Evolutionary conservation across 2,888 invertebrate genomes (phyloP).

Genomic region (Synergus umbraculus): DNA sequence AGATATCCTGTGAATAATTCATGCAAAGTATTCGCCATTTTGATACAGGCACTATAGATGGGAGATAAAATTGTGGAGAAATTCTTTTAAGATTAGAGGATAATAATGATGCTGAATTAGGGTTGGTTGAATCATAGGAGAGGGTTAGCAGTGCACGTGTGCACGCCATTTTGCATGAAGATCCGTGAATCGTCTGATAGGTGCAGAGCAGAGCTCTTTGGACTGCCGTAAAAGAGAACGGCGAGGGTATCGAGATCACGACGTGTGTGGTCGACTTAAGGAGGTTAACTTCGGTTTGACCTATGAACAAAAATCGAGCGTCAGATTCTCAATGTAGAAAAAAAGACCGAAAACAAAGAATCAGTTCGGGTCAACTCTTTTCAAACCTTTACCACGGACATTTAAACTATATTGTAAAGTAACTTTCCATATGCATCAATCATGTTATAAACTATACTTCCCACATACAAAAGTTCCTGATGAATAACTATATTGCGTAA

Average conservation of each 20-base stretch:
- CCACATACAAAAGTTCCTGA: neutral
- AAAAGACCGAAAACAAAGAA: conserved; percentile 26
- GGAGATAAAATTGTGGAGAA: neutral
- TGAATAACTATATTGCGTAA: neutral
- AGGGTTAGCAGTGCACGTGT: conserved; percentile 15
- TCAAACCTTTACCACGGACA: neutral
- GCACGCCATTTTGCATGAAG: conserved; percentile 31
- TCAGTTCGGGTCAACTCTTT: neutral
- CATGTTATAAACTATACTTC: neutral
- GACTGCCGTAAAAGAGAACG: conserved; percentile 41
- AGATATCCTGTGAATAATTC: neutral
- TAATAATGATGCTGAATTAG: conserved; percentile 5
- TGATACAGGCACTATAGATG: neutral
- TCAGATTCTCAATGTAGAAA: conserved; percentile 16
- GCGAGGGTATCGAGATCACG: conserved; percentile 38
- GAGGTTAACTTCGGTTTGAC: conserved; percentile 39
- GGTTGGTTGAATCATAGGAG: conserved; percentile 25
- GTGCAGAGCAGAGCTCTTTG: conserved; percentile 32
- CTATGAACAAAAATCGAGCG: conserved; percentile 35
- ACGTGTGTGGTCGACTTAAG: conserved; percentile 40
- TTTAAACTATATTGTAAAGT: neutral
- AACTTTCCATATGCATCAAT: neutral
- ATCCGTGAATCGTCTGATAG: conserved; percentile 37
- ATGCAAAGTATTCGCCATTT: neutral
- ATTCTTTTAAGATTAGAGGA: neutral